Evolutionary conservation across 2,113 vertebrate species (phyloP), one percentile per base, ranked within the genome.

Genomic region (Galeopterus variegatus): DNA sequence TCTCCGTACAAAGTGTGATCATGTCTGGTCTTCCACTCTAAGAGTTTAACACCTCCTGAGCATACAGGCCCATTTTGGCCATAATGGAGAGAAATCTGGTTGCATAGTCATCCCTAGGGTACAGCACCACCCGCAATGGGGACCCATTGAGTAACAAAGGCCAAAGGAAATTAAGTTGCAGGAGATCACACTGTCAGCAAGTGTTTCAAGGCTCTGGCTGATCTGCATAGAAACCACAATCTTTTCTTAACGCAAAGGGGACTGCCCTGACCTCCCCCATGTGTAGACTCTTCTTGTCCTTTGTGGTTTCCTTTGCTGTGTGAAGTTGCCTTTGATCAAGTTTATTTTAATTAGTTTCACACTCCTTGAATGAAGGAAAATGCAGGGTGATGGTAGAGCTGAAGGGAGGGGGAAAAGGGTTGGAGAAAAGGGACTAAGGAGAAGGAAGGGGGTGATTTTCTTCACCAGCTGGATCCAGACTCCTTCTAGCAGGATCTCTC

Each of bases 281-380:
- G 1, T 56, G 8, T n/a, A 60, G 48, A 75, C 26, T 19, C 24
- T 81, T n/a, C 21, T 50, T 58, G n/a, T 82, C 28, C 10, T 41
- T 67, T 33, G 54, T 81, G 76, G 33, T 45, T 69, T 70, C 23
- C 62, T 75, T 88, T 90, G 48, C 52, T 88, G 36, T 50, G 33
- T 54, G 33, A 8, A 79, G 0, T n/a, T 69, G n/a, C 50, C 11
- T 90, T 93, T n/a, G 58, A 18, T 77, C 11, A 28, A 28, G 75
- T 73, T 96, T 73, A 72, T 93, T 90, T 86, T 70, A 65, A 64
- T 24, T 80, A 69, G 14, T 62, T 79, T 67, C 26, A 80, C 11
- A 60, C 6, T 50, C n/a, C 8, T 31, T 33, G 24, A 89, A 87
- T 23, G 77, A 76, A n/a, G 56, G 56, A 85, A 73, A 88, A 52